phyloP scores from a whole-genome alignment of 2,113 vertebrate species.

The Centropus unirufus region DNA sequence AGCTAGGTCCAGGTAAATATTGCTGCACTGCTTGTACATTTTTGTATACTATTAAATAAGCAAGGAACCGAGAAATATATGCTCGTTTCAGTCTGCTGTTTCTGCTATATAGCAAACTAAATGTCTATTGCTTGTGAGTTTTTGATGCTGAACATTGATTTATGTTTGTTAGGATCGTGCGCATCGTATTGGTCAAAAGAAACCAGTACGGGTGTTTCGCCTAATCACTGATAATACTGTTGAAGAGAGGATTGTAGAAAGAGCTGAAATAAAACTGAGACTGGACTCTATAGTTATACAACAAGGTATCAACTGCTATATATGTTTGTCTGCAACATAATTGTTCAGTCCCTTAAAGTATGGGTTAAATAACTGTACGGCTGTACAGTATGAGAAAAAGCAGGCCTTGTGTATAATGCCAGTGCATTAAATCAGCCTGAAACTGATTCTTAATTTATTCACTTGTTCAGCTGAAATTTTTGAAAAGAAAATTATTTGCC shows the following conservation, averaged over 20 bases:
- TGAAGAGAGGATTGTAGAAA: slow-evolving; percentile 92
- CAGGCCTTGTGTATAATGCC: slow-evolving; percentile 16
- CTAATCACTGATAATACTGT: slow-evolving; percentile 92
- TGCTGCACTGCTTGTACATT: background rate
- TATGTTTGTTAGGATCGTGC: slow-evolving; percentile 86
- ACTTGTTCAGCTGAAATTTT: background rate
- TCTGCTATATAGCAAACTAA: slow-evolving; percentile 3
- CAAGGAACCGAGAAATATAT: background rate
- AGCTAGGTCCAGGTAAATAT: background rate
- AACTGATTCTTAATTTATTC: background rate
- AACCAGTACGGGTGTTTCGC: slow-evolving; percentile 88
- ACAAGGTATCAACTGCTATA: slow-evolving; percentile 81
- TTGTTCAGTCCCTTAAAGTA: slow-evolving; percentile 32
- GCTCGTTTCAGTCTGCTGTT: slow-evolving; percentile 17
- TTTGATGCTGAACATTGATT: slow-evolving; percentile 62
- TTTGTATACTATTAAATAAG: background rate
- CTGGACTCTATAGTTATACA: slow-evolving; percentile 93
- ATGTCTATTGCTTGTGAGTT: slow-evolving; percentile 46
- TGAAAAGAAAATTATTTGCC: background rate
- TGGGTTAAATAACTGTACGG: slow-evolving; percentile 1
- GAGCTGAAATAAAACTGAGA: slow-evolving; percentile 90
- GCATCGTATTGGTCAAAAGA: slow-evolving; percentile 92
- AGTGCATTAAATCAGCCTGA: background rate
- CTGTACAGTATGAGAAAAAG: background rate
- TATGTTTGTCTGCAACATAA: slow-evolving; percentile 40